A percentile compares a stretch with the other conserved stretches of the same genome.
phyloP scores from a whole-genome alignment of 1,140 invertebrate genomes.

The Zaprionus ghesquierei region DNA sequence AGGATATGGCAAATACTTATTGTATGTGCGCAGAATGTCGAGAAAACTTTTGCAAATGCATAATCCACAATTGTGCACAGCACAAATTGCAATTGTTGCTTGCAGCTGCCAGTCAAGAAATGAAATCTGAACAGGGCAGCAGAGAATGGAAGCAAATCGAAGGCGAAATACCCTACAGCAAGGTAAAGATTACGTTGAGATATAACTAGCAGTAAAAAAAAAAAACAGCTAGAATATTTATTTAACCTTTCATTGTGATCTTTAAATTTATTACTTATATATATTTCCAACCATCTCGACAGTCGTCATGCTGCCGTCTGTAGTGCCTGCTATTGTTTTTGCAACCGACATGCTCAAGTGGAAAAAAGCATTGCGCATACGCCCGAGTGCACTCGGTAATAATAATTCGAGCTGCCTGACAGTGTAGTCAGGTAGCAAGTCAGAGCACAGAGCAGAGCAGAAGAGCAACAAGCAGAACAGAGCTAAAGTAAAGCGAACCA shows the following conservation, averaged over 20 bases:
- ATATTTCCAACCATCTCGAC: background rate
- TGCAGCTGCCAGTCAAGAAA: conserved; percentile 59
- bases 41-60: conserved; percentile 70
- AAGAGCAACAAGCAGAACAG: conserved; percentile 13
- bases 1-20: conserved; percentile 18
- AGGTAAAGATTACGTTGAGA: background rate
- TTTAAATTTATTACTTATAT: background rate
- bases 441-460: conserved; percentile 9
- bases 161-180: background rate
- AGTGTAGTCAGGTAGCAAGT: conserved; percentile 19
- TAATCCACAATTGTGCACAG: conserved; percentile 72
- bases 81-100: conserved; percentile 77
- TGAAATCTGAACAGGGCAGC: conserved; percentile 31
- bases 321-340: conserved; percentile 52
- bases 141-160: background rate
- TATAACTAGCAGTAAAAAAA: background rate
- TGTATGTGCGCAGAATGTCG: conserved; percentile 36
- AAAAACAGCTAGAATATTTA: background rate
- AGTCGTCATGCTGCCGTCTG: background rate
- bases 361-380: conserved; percentile 78
- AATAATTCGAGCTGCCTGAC: conserved; percentile 68
- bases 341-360: conserved; percentile 67
- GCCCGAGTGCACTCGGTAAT: conserved; percentile 76
- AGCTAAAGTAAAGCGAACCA: background rate
- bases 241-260: background rate